Percentiles rank a stretch among this genome's conserved stretches.
Evolutionary conservation across 2,113 vertebrate genomes (phyloP).

Genomic region (Ailurus styani): DNA sequence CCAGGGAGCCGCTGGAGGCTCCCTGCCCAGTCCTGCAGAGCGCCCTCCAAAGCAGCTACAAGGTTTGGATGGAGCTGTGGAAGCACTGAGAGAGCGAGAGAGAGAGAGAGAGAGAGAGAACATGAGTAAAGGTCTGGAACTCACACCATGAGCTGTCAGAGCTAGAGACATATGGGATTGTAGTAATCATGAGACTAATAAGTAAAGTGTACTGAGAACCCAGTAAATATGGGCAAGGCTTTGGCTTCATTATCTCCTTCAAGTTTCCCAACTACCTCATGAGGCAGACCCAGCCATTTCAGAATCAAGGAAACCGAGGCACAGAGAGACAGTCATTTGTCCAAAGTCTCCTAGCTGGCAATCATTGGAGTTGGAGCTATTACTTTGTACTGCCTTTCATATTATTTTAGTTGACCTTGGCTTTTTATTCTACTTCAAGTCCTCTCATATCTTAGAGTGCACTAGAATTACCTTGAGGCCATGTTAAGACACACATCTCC

Average conservation of each 20-base stretch:
- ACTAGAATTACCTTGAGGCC: background rate
- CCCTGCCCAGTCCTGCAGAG: fast-evolving
- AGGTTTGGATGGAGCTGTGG: background rate
- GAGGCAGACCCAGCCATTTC: background rate
- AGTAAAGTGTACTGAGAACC: background rate
- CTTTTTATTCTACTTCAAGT: background rate
- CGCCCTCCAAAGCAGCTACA: background rate
- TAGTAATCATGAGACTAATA: background rate
- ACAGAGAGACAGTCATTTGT: background rate
- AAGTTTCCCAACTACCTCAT: background rate
- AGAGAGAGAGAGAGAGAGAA: background rate
- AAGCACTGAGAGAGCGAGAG: background rate
- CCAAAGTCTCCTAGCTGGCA: background rate
- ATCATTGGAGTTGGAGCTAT: background rate
- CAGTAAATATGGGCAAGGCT: background rate
- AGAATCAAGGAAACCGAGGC: background rate
- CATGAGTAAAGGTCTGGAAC: background rate
- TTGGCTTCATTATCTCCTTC: background rate
- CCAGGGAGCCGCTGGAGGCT: background rate
- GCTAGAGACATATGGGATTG: background rate
- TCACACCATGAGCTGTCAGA: background rate
- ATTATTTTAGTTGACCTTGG: background rate
- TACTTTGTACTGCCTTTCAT: background rate
- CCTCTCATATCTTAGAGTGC: background rate
- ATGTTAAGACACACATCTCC: background rate